Evolutionary conservation across 2,113 vertebrate genomes (phyloP).

Genomic region (Ciconia maguari): DNA sequence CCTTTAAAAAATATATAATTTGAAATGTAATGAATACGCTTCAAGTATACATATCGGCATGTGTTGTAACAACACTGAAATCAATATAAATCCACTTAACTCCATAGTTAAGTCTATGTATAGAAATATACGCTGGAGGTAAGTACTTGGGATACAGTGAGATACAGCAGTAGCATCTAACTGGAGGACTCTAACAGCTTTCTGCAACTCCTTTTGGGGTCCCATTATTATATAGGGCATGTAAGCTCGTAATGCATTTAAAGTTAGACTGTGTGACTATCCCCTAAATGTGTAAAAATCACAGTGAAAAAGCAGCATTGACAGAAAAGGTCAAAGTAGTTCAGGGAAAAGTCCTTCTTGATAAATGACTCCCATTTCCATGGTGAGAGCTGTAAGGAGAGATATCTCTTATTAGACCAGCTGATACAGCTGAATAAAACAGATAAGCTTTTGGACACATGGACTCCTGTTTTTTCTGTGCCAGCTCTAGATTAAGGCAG

Average conservation of each 20-base stretch:
- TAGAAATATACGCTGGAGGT: not conserved
- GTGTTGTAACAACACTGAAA: not conserved
- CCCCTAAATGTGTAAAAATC: not conserved
- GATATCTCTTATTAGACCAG: not conserved
- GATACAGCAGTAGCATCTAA: not conserved
- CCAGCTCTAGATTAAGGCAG: not conserved
- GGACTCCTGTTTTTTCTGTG: not conserved
- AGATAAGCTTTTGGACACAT: constrained; percentile 27
- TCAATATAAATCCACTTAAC: not conserved
- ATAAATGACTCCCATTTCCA: constrained; percentile 37
- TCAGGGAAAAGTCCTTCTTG: constrained; percentile 13
- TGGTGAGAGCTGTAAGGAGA: constrained; percentile 22
- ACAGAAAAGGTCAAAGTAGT: constrained; percentile 14
- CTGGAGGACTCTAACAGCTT: not conserved
- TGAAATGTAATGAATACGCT: not conserved
- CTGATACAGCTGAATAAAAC: constrained; percentile 33
- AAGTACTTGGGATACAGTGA: not conserved
- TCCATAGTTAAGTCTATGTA: not conserved
- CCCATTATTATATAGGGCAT: not conserved
- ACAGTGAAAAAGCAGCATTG: not conserved
- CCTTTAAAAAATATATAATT: not conserved
- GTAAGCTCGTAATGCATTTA: not conserved
- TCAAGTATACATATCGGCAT: not conserved
- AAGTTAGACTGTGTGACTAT: not conserved
- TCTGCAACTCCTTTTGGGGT: not conserved